These are phyloP conservation scores for Theocolax elegans DNA, from an alignment of 1,140 invertebrate species.

Conservation along the genomic window DNA sequence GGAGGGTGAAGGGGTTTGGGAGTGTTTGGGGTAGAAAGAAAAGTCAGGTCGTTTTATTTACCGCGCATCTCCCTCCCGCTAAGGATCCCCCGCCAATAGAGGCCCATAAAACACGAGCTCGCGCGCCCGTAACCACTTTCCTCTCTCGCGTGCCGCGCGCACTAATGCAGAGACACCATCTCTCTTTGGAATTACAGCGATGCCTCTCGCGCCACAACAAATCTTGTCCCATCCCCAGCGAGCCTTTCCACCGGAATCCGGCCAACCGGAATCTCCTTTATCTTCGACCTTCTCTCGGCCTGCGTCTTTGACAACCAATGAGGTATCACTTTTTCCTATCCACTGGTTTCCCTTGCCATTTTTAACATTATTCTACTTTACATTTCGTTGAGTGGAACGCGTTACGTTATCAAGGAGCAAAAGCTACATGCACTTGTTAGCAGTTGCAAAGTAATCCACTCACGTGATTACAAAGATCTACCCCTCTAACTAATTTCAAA, in stretches of 20 bases:
- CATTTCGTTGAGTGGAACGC: no score
- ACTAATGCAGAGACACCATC: conserved; percentile 31
- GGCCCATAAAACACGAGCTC: conserved; percentile 21
- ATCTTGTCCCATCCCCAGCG: conserved; percentile 17
- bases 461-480: no score
- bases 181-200: conserved; percentile 32
- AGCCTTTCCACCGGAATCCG: conserved; percentile 15
- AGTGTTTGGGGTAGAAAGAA: no score
- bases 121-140: conserved; percentile 3
- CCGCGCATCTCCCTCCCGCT: not conserved
- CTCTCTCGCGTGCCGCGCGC: not conserved
- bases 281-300: not conserved
- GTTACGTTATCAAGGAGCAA: no score
- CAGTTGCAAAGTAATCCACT: no score
- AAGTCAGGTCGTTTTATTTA: no score
- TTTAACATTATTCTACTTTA: no score
- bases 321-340: no score
- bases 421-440: no score
- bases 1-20: no score
- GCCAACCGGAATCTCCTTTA: conserved; percentile 11
- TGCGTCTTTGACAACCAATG: conserved; percentile 12
- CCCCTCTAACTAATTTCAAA: no score
- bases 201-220: conserved; percentile 26
- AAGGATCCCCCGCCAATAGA: conserved; percentile 4
- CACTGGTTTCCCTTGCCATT: no score